These are phyloP conservation scores for Hyles vespertilio DNA, from an alignment of 1,140 invertebrate species.

Conservation along the genomic window DNA sequence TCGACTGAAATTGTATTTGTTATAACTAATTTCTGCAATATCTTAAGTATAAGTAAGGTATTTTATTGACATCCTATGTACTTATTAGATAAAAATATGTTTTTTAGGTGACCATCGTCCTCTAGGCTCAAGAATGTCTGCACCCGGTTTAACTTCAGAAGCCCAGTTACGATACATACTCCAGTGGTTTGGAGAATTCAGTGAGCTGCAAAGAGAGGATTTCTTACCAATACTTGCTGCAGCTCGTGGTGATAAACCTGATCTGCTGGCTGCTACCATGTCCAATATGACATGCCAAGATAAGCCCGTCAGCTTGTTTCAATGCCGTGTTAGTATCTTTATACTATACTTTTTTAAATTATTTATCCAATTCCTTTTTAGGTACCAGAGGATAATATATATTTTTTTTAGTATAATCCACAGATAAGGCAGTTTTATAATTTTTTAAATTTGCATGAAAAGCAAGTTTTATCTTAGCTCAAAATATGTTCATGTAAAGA, in stretches of 20 bases:
- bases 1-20: too few relatives aligned
- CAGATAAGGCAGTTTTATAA: too few relatives aligned
- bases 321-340: slow-evolving; percentile 84
- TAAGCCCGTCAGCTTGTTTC: slow-evolving; percentile 89
- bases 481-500: too few relatives aligned
- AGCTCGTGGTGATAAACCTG: slow-evolving; percentile 78
- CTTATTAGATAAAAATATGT: too few relatives aligned
- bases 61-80: too few relatives aligned
- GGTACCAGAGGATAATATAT: too few relatives aligned
- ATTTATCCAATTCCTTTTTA: too few relatives aligned
- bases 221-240: slow-evolving; percentile 86
- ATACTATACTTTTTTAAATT: background rate
- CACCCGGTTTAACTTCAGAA: slow-evolving; percentile 76
- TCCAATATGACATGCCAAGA: slow-evolving; percentile 81
- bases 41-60: too few relatives aligned
- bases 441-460: too few relatives aligned
- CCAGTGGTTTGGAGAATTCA: slow-evolving; percentile 94
- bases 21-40: too few relatives aligned
- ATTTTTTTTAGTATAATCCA: too few relatives aligned
- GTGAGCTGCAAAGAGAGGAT: slow-evolving; percentile 89
- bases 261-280: slow-evolving; percentile 84
- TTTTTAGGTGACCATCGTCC: slow-evolving; percentile 36
- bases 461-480: too few relatives aligned
- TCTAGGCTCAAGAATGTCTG: slow-evolving; percentile 54
- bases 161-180: slow-evolving; percentile 86